phyloP scores from a whole-genome alignment of 2,113 vertebrate genomes.

The human (Homo sapiens) region GRCh38 chr2:123653501-123654000 shows the following conservation, averaged over 20 bases:
- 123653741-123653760: conserved; percentile 58
- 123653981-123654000: conserved; percentile 29
- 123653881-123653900: neutral
- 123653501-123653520: neutral
- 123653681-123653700: conserved; percentile 59
- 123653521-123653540: conserved; percentile 48
- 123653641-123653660: conserved; percentile 50
- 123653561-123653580: conserved; percentile 65
- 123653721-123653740: conserved; percentile 59
- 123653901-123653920: conserved; percentile 40
- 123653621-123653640: conserved; percentile 67
- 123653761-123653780: conserved; percentile 67
- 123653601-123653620: conserved; percentile 65
- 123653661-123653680: conserved; percentile 51
- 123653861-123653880: conserved; percentile 32
- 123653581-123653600: conserved; percentile 62
- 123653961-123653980: neutral
- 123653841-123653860: conserved; percentile 43
- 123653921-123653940: conserved; percentile 37
- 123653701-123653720: conserved; percentile 39
- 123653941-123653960: neutral
- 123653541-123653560: conserved; percentile 26
- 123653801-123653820: conserved; percentile 39
- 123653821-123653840: conserved; percentile 40
- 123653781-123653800: conserved; percentile 1